Base-by-base conservation (phyloP, 2,797 vertebrate genomes). In the Arnoldichthys spilopterus region DNA sequence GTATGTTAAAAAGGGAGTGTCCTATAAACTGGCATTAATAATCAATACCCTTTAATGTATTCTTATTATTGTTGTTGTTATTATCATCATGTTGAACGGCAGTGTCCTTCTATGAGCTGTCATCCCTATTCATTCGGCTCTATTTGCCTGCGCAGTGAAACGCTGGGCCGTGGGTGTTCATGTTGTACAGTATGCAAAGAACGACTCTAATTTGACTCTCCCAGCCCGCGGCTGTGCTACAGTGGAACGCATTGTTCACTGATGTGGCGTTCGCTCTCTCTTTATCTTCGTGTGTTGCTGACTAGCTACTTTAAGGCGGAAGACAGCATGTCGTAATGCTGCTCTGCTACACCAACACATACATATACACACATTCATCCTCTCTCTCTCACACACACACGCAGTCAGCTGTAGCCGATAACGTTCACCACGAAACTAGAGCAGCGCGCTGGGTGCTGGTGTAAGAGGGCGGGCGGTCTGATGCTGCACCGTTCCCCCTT, bases 241-340 rank as follows among this genome's bases (percentile, higher is more conserved):
- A 76, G 59, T 61, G 43, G 56, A 76, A 73, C 54, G 51, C 56
- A 56, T 68, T 83, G 84, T 76, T 80, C 74, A 30, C 47, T 80
- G 54, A 72, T 77, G 69, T 64, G 72, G 72, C n/a, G 43, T 18
- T 53, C 70, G 20, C 54, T 28, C 32, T 81, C 54, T 51, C 76
- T 24, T 9, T 66, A 11, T 75, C 26, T 66, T 1, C 49, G 34
- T 67, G 67, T 79, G 68, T 4, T 76, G 79, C 78, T 82, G 80
- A 84, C 58, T 83, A 51, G 71, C 11, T 53, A 34, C 0, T 83
- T 78, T 69, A 53, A 76, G 56, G 56, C 45, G 68, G 78, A 83
- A 78, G 75, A 51, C 37, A 78, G 75, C 63, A 56, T 76, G 78
- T 78, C 54, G 67, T 81, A 81, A 82, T 83, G 74, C 75, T 84